Evolutionary conservation across 1,140 invertebrate species (phyloP).

Genomic region (Rhopalosiphum maidis): DNA sequence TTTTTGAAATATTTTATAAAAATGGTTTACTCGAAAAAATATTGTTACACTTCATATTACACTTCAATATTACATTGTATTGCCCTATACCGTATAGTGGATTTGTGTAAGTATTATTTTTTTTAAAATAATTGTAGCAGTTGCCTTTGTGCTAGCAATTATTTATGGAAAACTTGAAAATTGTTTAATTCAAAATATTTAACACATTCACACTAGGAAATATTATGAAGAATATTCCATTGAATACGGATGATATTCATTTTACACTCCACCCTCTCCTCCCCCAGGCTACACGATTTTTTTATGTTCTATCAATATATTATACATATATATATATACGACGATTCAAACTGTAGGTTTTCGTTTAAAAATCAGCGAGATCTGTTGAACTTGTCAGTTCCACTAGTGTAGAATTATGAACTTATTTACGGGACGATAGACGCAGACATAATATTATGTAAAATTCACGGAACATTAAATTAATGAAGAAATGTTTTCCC

Average conservation of each 20-base stretch:
- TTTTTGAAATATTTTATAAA: not conserved
- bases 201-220: not conserved
- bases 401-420: too few species aligned
- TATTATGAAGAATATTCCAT: not conserved
- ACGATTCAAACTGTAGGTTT: not conserved
- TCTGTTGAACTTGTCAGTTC: not conserved
- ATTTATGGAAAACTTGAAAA: not conserved
- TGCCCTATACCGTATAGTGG: too few species aligned
- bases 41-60: not conserved
- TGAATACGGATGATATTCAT: not conserved
- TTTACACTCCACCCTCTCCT: too few species aligned
- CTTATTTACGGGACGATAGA: too few species aligned
- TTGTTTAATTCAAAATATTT: not conserved
- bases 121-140: not conserved
- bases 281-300: too few species aligned
- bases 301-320: not conserved
- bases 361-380: not conserved
- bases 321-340: too few species aligned
- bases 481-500: not conserved
- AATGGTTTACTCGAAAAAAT: not conserved
- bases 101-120: not conserved
- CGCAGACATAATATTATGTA: not conserved
- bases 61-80: too few species aligned
- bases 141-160: not conserved
- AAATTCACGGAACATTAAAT: not conserved